phyloP scores from a whole-genome alignment of 2,113 vertebrate species.

The Heterochromis multidens region DNA sequence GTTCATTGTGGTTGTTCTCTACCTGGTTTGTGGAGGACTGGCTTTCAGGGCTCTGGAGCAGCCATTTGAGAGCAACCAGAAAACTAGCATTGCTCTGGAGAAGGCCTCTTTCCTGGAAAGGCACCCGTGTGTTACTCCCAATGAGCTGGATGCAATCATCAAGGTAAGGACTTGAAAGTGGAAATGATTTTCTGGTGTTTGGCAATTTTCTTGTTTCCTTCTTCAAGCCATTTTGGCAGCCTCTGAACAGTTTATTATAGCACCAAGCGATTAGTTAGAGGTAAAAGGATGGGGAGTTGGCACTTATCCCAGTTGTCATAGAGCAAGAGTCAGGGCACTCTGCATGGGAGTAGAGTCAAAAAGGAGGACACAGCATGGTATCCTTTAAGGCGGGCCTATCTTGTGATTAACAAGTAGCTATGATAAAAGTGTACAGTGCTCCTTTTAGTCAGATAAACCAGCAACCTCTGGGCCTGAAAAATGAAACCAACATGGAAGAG shows the following conservation, averaged over 20 bases:
- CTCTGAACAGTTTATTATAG: background rate
- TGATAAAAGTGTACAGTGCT: background rate
- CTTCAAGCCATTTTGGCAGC: background rate
- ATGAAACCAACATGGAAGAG: background rate
- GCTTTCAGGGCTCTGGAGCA: constrained; percentile 90
- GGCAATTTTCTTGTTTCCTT: background rate
- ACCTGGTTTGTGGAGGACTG: constrained; percentile 88
- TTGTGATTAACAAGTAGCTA: background rate
- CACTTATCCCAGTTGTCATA: background rate
- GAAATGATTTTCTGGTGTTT: background rate
- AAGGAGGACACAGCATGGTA: background rate
- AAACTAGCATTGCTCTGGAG: constrained; percentile 85
- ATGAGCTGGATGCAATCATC: constrained; percentile 88
- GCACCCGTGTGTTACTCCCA: constrained; percentile 84
- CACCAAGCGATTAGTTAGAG: background rate
- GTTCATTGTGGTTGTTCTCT: constrained; percentile 91
- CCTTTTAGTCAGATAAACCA: background rate
- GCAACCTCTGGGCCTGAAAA: too few relatives aligned
- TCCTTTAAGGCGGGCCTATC: background rate
- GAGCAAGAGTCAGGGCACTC: background rate
- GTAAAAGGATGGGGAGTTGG: background rate
- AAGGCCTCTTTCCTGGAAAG: constrained; percentile 88
- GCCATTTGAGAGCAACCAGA: constrained; percentile 89
- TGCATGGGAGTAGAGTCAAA: background rate
- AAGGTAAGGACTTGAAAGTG: constrained; percentile 77